Conservation (phyloP, 2,797 vertebrate species). For the Acipenser transmontanus region DNA sequence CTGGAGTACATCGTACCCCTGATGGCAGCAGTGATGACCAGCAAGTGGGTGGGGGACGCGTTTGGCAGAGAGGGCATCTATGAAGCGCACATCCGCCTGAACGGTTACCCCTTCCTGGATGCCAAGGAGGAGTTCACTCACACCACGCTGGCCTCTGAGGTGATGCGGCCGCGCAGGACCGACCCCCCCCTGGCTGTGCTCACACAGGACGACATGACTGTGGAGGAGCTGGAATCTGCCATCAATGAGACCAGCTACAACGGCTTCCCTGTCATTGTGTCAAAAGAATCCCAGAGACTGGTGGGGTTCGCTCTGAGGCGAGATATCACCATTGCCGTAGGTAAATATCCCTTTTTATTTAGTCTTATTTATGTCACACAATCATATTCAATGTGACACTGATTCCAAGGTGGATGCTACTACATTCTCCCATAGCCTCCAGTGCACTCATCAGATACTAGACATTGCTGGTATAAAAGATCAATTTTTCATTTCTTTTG, state of each 20-base stretch:
- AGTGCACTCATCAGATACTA: too few relatives aligned
- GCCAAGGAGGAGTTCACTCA: constrained; percentile 98
- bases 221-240: constrained; percentile 85
- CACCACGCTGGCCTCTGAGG: constrained; percentile 87
- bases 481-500: too few relatives aligned
- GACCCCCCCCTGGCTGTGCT: constrained; percentile 86
- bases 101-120: constrained; percentile 95
- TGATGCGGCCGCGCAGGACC: constrained; percentile 87
- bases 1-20: constrained; percentile 97
- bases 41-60: constrained; percentile 98
- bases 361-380: too few relatives aligned
- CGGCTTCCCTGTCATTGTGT: constrained; percentile 96
- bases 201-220: constrained; percentile 93
- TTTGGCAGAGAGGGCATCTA: constrained; percentile 97
- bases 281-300: constrained; percentile 91
- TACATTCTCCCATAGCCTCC: too few relatives aligned
- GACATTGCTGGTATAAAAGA: too few relatives aligned
- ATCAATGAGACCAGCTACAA: constrained; percentile 95
- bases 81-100: constrained; percentile 93
- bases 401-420: too few relatives aligned
- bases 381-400: too few relatives aligned
- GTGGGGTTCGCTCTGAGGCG: constrained; percentile 94
- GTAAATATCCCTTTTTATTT: constrained; percentile 39
- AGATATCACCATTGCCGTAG: constrained; percentile 96
- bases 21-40: constrained; percentile 98